phyloP scores from a whole-genome alignment of 2,888 invertebrate species.

The Mimachlamys varia region DNA sequence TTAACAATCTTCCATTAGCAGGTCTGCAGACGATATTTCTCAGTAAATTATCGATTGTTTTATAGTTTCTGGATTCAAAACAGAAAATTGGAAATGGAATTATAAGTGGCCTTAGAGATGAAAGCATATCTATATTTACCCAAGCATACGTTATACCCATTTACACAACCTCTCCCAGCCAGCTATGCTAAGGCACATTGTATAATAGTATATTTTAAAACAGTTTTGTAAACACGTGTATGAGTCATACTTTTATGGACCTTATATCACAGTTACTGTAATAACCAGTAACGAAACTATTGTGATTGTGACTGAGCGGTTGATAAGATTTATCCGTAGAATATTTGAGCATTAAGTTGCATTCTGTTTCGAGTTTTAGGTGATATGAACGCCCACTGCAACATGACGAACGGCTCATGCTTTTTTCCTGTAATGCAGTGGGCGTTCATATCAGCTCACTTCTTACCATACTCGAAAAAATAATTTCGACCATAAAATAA shows the following conservation, averaged over 20 bases:
- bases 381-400: too few species aligned
- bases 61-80: neutral
- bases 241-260: neutral
- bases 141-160: neutral
- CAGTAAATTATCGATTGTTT: conserved; percentile 24
- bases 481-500: too few species aligned
- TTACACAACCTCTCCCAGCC: neutral
- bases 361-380: too few species aligned
- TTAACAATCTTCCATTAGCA: neutral
- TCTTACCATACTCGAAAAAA: too few species aligned
- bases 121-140: neutral
- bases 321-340: neutral
- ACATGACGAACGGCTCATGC: too few species aligned
- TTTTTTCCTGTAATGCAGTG: too few species aligned
- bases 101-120: neutral
- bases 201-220: neutral
- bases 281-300: neutral
- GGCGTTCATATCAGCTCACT: too few species aligned
- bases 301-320: neutral
- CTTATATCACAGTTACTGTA: neutral
- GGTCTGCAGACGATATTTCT: conserved; percentile 1
- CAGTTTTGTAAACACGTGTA: neutral
- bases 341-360: too few species aligned
- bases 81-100: neutral
- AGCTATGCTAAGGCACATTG: neutral